Conservation (phyloP, 1,140 invertebrate genomes). For the Heliothis subflexa region DNA sequence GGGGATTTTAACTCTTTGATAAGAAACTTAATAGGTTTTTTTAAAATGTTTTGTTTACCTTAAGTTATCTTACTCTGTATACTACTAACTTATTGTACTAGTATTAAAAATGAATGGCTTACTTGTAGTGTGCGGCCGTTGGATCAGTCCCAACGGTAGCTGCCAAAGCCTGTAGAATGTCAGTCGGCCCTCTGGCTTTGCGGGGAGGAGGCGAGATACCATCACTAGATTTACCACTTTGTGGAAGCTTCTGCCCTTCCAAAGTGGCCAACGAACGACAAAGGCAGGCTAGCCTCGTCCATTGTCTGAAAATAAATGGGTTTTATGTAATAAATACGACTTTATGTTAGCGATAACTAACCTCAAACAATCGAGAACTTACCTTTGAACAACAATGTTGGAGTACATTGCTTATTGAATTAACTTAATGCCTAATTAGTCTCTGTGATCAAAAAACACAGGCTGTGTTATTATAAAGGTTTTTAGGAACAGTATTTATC, state of each 20-base stretch:
- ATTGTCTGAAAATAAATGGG: slow-evolving; percentile 64
- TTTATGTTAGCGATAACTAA: slow-evolving; percentile 1
- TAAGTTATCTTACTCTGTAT: background rate
- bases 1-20: no score
- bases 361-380: slow-evolving; percentile 37
- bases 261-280: slow-evolving; percentile 71
- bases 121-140: slow-evolving; percentile 94
- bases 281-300: slow-evolving; percentile 66
- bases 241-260: slow-evolving; percentile 75
- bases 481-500: no score
- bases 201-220: slow-evolving; percentile 87
- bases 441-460: background rate
- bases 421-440: background rate
- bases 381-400: slow-evolving; percentile 64
- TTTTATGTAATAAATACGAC: slow-evolving; percentile 15
- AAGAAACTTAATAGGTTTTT: no score
- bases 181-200: slow-evolving; percentile 92
- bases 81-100: background rate
- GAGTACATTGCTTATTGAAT: slow-evolving; percentile 64
- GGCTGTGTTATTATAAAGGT: no score
- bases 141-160: slow-evolving; percentile 91
- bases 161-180: slow-evolving; percentile 93
- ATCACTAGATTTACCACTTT: slow-evolving; percentile 66
- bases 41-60: no score
- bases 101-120: slow-evolving; percentile 22